These are phyloP conservation scores for human (Homo sapiens) DNA, from an alignment of 2,113 vertebrate species.

Conservation along the genomic window GRCh38 chr5:162335501-162336000, in stretches of 20 bases:
- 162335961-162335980: background rate
- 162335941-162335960: background rate
- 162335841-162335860: constrained; percentile 57
- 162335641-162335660: background rate
- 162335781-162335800: constrained; percentile 48
- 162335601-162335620: background rate
- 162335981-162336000: background rate
- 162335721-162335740: constrained; percentile 50
- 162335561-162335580: background rate
- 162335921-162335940: background rate
- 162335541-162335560: background rate
- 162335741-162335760: constrained; percentile 20
- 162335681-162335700: constrained; percentile 63
- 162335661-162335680: background rate
- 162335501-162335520: background rate
- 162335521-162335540: background rate
- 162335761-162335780: constrained; percentile 56
- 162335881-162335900: background rate
- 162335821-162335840: constrained; percentile 60
- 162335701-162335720: constrained; percentile 37
- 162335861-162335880: background rate
- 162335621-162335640: background rate
- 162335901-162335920: background rate
- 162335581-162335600: background rate
- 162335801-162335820: constrained; percentile 57